Percentiles rank a stretch among this genome's conserved stretches.
phyloP scores from a whole-genome alignment of 2,888 invertebrate species.

The Harpalus rufipes region DNA sequence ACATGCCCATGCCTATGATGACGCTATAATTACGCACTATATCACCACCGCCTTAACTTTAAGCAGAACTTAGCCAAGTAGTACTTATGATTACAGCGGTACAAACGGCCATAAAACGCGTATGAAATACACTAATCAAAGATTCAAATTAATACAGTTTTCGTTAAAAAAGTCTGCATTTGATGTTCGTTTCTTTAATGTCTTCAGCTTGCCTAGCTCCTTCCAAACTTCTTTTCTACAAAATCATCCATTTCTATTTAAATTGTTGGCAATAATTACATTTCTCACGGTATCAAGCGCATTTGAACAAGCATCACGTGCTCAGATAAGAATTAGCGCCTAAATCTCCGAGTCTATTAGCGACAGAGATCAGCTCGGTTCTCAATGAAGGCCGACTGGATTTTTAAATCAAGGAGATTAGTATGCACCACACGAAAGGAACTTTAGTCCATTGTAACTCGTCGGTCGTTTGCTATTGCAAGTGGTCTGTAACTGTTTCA shows the following conservation, averaged over 20 bases:
- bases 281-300: background rate
- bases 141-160: no score
- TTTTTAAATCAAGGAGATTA: conserved; percentile 25
- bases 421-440: conserved; percentile 19
- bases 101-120: no score
- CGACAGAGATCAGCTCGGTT: conserved; percentile 6
- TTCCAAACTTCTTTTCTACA: background rate
- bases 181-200: background rate
- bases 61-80: no score
- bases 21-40: no score
- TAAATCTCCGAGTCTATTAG: conserved; percentile 22
- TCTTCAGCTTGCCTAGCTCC: background rate
- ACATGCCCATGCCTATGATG: no score
- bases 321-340: conserved; percentile 9
- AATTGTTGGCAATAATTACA: background rate
- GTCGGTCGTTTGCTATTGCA: conserved; percentile 25
- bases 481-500: conserved; percentile 33
- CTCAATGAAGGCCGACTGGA: conserved; percentile 26
- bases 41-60: no score
- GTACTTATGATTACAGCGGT: no score
- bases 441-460: conserved; percentile 41
- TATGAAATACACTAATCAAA: no score
- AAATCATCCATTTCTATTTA: background rate
- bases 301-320: background rate
- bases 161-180: no score